These are phyloP conservation scores for Psophia crepitans DNA, from an alignment of 2,113 vertebrate species.

Conservation along the genomic window DNA sequence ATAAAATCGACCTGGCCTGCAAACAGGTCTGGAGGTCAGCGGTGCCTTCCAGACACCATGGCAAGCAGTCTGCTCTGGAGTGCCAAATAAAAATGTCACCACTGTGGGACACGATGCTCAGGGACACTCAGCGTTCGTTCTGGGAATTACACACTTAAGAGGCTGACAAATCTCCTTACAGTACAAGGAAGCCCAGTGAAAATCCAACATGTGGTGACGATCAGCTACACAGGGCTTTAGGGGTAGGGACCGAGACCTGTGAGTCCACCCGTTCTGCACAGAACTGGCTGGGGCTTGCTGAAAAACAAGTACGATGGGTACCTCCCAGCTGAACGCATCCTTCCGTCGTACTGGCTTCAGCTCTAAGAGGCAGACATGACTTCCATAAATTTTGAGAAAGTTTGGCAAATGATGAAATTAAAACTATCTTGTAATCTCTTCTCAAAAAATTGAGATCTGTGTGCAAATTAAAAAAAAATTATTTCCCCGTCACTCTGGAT, in stretches of 20 bases:
- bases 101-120: accelerated
- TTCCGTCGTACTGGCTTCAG: accelerated
- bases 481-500: neutral
- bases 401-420: neutral
- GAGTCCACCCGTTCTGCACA: neutral
- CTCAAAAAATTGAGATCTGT: neutral
- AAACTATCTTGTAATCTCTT: neutral
- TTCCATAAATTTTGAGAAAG: accelerated
- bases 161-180: neutral
- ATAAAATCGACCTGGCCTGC: neutral
- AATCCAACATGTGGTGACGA: neutral
- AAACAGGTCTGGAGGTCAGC: neutral
- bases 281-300: neutral
- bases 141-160: neutral
- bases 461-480: neutral
- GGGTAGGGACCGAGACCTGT: neutral
- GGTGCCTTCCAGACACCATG: no score
- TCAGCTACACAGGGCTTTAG: neutral
- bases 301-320: neutral
- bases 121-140: neutral
- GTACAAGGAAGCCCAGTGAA: neutral
- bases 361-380: neutral
- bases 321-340: no score
- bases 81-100: neutral
- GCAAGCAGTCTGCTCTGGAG: neutral